These are phyloP conservation scores for Drosophila ambigua DNA, from an alignment of 1,140 invertebrate species.

Conservation along the genomic window DNA sequence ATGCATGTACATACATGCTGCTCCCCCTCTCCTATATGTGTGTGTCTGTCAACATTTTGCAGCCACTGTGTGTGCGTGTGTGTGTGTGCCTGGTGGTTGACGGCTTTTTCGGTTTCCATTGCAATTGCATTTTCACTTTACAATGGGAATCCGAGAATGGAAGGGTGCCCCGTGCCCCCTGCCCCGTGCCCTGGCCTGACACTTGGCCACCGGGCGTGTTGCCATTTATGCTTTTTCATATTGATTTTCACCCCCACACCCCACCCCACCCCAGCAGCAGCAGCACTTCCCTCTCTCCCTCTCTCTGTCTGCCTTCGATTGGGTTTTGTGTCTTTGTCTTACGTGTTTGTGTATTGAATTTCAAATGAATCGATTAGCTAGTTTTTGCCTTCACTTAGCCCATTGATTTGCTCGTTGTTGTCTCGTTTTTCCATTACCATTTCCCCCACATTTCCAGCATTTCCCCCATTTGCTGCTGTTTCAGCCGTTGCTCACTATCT, in stretches of 20 bases:
- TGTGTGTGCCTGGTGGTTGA: slow-evolving; percentile 60
- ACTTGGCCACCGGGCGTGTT: slow-evolving; percentile 60
- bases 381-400: slow-evolving; percentile 58
- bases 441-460: slow-evolving; percentile 5
- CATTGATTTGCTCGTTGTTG: slow-evolving; percentile 58
- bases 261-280: no score
- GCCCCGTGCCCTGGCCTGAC: slow-evolving; percentile 29
- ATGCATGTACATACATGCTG: background rate
- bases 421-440: slow-evolving; percentile 45
- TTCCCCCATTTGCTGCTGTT: slow-evolving; percentile 12
- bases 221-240: slow-evolving; percentile 77
- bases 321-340: slow-evolving; percentile 23
- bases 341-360: slow-evolving; percentile 77
- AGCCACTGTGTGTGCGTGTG: slow-evolving; percentile 7
- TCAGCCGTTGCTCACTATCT: no score
- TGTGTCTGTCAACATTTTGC: slow-evolving; percentile 68
- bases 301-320: background rate
- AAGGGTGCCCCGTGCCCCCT: slow-evolving; percentile 3
- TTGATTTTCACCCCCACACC: slow-evolving; percentile 55
- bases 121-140: slow-evolving; percentile 50
- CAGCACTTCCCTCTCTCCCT: background rate
- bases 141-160: slow-evolving; percentile 41
- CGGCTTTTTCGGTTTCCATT: slow-evolving; percentile 59
- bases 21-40: slow-evolving; percentile 9
- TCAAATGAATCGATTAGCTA: slow-evolving; percentile 78